phyloP scores from a whole-genome alignment of 2,113 vertebrate genomes.

The Notechis scutatus region DNA sequence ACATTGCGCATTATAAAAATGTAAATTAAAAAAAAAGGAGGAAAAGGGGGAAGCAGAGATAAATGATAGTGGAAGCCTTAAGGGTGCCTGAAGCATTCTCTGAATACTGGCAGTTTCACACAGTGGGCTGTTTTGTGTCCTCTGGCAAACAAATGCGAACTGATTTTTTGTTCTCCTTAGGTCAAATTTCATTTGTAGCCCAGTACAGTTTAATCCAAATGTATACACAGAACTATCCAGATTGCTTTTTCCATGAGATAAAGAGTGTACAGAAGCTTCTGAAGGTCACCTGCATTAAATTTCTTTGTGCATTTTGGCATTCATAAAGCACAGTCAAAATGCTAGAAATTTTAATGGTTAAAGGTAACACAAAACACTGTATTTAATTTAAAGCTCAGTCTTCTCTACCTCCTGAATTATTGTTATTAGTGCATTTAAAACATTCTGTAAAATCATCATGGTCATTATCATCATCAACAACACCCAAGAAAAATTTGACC shows the following conservation, averaged over 20 bases:
- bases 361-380: neutral
- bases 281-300: neutral
- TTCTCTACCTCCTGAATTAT: neutral
- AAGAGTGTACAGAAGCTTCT: neutral
- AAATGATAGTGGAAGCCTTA: neutral
- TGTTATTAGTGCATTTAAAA: neutral
- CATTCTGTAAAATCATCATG: neutral
- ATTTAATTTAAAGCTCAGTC: neutral
- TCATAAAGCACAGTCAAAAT: neutral
- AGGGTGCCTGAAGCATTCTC: neutral
- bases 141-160: constrained; percentile 4
- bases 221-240: neutral
- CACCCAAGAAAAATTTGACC: neutral
- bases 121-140: neutral
- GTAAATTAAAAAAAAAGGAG: neutral
- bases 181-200: neutral
- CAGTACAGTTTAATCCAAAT: neutral
- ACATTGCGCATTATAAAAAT: neutral
- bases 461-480: neutral
- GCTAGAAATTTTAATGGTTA: neutral
- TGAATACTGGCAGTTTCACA: neutral
- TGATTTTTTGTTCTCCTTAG: neutral
- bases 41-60: neutral
- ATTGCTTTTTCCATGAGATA: neutral
- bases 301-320: neutral